Conservation (phyloP, 92 coral and sea anemone genomes). For the Parazoanthus darwini region DNA sequence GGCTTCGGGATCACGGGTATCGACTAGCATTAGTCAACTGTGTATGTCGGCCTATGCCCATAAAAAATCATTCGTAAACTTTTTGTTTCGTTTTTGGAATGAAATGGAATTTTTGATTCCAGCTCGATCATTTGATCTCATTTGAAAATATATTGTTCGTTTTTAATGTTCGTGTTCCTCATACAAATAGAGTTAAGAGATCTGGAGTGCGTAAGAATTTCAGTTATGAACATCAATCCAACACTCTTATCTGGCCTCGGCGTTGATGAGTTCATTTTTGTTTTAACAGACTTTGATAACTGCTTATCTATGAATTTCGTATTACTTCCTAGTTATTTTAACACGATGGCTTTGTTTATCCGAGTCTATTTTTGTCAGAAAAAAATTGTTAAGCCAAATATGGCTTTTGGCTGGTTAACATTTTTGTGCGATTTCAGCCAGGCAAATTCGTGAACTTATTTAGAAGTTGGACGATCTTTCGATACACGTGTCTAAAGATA, state of each 20-base stretch:
- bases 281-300: not conserved
- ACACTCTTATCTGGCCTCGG: not conserved
- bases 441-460: not conserved
- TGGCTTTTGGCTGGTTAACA: not conserved
- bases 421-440: not conserved
- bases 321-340: constrained; percentile 28
- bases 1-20: too few relatives aligned
- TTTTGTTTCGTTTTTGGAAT: not conserved
- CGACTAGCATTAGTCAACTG: too few relatives aligned
- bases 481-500: too few relatives aligned
- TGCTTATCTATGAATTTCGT: constrained; percentile 5
- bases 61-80: not conserved
- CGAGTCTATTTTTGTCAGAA: not conserved
- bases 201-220: not conserved
- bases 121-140: too few relatives aligned
- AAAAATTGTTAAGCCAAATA: not conserved
- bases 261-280: not conserved
- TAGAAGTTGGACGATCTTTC: not conserved
- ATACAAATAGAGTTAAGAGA: too few relatives aligned
- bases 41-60: not conserved
- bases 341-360: not conserved
- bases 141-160: too few relatives aligned
- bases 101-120: not conserved
- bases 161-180: not conserved
- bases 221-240: not conserved